Evolutionary conservation across 2,113 vertebrate genomes (phyloP).

Genomic region (Capra hircus): DNA sequence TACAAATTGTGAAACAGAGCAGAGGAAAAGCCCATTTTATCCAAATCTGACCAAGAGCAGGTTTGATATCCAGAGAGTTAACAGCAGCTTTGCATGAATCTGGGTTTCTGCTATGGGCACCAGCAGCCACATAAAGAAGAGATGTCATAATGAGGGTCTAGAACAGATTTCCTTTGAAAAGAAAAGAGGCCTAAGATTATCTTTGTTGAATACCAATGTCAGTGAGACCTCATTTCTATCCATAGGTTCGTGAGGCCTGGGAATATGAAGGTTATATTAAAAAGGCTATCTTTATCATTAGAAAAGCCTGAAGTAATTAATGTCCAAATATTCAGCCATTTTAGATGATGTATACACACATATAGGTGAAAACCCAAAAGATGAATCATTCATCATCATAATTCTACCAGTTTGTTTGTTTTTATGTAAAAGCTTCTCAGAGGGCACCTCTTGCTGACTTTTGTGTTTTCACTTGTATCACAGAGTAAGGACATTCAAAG

Average conservation of each 20-base stretch:
- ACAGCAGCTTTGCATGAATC: neutral
- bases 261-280: neutral
- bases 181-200: neutral
- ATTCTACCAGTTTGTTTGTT: neutral
- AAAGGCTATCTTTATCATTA: neutral
- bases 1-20: neutral
- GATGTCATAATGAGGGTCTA: neutral
- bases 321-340: neutral
- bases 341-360: neutral
- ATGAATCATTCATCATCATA: neutral
- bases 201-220: neutral
- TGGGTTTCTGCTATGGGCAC: neutral
- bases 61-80: neutral
- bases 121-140: rapidly evolving
- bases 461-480: neutral
- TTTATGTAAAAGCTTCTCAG: neutral
- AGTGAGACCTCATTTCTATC: neutral
- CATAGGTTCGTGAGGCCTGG: neutral
- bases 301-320: neutral
- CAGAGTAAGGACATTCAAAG: neutral
- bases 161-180: neutral
- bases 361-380: neutral
- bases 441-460: neutral
- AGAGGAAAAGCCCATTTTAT: neutral
- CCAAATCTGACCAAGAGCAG: neutral